Percentiles rank a stretch among this genome's conserved stretches.
phyloP scores from a whole-genome alignment of 2,888 invertebrate genomes.

The Chaetogeoica ovagalla region DNA sequence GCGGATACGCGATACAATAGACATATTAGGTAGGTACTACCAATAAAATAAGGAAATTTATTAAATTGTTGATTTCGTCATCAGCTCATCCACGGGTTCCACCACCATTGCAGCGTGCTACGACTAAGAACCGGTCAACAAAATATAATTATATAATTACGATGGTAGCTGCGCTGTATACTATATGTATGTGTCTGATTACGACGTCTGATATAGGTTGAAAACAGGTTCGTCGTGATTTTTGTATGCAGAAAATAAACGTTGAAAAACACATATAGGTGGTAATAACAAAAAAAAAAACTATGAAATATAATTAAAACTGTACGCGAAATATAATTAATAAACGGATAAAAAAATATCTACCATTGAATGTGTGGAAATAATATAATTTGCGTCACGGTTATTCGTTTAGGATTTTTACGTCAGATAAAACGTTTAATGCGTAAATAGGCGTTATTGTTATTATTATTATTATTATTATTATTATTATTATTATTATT shows the following conservation, averaged over 20 bases:
- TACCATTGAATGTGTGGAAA: too few relatives aligned
- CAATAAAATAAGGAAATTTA: not conserved
- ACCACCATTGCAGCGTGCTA: not conserved
- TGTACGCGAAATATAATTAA: not conserved
- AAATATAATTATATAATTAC: slow-evolving; percentile 5
- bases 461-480: too few relatives aligned
- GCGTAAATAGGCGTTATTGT: too few relatives aligned
- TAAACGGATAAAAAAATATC: not conserved
- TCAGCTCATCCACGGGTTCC: slow-evolving; percentile 18
- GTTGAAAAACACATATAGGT: not conserved
- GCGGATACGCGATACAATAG: not conserved
- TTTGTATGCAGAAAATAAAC: not conserved
- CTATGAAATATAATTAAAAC: not conserved
- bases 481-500: too few relatives aligned
- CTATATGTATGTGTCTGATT: not conserved
- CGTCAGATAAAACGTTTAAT: too few relatives aligned
- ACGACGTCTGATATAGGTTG: not conserved
- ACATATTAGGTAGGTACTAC: slow-evolving; percentile 3
- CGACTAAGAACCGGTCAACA: slow-evolving; percentile 34
- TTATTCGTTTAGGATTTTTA: too few relatives aligned
- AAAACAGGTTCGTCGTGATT: slow-evolving; percentile 31
- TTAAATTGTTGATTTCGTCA: not conserved
- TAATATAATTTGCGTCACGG: too few relatives aligned
- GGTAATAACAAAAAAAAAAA: slow-evolving; percentile 1
- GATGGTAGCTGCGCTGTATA: too few relatives aligned